Conservation (phyloP, 2,113 vertebrate genomes). For the Cromileptes altivelis region DNA sequence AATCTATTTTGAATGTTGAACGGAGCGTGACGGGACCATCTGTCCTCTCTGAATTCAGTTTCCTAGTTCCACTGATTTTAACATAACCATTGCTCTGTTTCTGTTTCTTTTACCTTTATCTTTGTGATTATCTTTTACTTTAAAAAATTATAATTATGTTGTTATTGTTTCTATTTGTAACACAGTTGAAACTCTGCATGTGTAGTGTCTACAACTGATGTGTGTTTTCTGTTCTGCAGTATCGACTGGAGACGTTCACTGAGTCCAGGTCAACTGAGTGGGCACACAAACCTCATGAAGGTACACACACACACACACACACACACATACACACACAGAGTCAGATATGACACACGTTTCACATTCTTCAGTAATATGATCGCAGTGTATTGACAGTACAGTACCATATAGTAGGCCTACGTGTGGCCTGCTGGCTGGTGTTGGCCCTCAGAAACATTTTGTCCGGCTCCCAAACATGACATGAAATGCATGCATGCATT, state of each 20-base stretch:
- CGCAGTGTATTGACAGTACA: not conserved
- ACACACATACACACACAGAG: no score
- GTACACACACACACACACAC: constrained; percentile 36
- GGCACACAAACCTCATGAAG: constrained; percentile 63
- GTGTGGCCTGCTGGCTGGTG: no score
- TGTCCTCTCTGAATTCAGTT: not conserved
- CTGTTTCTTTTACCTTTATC: not conserved
- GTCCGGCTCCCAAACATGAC: no score
- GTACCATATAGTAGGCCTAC: not conserved
- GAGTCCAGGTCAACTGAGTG: constrained; percentile 78
- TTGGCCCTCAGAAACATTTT: no score
- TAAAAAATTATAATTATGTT: not conserved
- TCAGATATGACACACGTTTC: constrained; percentile 1
- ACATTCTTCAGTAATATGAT: not conserved
- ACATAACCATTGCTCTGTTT: not conserved
- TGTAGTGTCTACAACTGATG: not conserved
- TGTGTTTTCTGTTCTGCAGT: constrained; percentile 60
- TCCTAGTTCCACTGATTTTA: not conserved
- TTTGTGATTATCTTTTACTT: not conserved
- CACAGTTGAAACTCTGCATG: not conserved
- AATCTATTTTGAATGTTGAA: not conserved
- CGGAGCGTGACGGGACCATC: not conserved
- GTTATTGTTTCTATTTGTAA: not conserved
- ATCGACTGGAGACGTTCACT: constrained; percentile 80
- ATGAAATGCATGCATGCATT: no score